Percentiles rank a stretch among this genome's conserved stretches.
Conservation (phyloP, 1,140 invertebrate species). For the Sinella curviseta region DNA sequence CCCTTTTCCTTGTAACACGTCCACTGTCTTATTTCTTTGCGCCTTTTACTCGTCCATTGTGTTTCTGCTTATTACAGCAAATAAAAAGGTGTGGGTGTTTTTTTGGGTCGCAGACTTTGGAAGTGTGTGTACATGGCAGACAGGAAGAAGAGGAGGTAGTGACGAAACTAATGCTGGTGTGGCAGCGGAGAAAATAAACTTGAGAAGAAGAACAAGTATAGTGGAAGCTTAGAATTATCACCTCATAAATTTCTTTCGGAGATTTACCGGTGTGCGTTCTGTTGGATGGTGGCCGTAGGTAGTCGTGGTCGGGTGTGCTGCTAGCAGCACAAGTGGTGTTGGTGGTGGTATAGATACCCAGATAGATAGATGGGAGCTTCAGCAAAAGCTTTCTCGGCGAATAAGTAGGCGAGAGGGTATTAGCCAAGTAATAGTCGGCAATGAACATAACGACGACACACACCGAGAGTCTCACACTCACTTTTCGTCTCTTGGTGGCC, state of each 20-base stretch:
- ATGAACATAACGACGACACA: constrained; percentile 5
- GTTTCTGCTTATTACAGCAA: neutral
- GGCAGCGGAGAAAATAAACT: neutral
- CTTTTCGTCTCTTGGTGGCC: neutral
- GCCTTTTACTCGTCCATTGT: neutral
- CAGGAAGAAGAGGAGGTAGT: too few relatives aligned
- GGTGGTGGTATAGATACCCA: too few relatives aligned
- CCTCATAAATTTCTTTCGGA: constrained; percentile 23
- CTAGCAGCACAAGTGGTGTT: too few relatives aligned
- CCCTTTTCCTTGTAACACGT: neutral
- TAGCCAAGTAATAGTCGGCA: constrained; percentile 5
- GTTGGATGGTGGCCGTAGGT: neutral
- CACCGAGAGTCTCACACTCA: neutral
- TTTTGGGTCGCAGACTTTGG: neutral
- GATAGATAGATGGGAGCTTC: neutral
- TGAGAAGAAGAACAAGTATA: neutral
- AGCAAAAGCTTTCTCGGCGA: neutral
- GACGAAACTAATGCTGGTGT: neutral
- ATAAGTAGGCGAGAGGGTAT: neutral
- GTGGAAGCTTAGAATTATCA: constrained; percentile 23
- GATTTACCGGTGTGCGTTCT: constrained; percentile 11
- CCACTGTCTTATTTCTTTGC: neutral
- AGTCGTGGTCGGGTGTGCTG: too few relatives aligned
- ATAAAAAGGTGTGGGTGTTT: neutral
- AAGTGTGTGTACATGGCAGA: constrained; percentile 4